A percentile compares a stretch with the other conserved stretches of the same genome.
Evolutionary conservation across 2,888 invertebrate genomes (phyloP).

Genomic region (Steinernema scapterisci): DNA sequence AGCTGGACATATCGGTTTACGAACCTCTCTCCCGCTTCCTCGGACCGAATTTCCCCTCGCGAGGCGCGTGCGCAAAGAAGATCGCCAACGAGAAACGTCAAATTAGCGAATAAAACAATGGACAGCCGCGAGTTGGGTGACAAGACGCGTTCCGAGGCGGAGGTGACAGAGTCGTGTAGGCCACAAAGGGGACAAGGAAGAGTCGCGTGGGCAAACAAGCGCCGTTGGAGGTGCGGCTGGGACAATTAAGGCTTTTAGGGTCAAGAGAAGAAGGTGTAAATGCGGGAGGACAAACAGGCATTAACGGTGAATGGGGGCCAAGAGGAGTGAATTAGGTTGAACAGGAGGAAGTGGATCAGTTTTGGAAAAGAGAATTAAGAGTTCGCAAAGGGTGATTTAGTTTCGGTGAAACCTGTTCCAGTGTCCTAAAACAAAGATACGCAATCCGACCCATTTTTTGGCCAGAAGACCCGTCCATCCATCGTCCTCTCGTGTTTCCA

Average conservation of each 20-base stretch:
- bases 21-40: background rate
- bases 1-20: conserved; percentile 28
- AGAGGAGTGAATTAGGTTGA: background rate
- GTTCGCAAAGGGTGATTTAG: no score
- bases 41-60: background rate
- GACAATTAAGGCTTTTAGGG: background rate
- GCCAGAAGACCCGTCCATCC: no score
- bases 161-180: background rate
- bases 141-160: background rate
- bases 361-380: no score
- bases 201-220: conserved; percentile 3
- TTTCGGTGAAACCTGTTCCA: no score
- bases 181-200: conserved; percentile 5
- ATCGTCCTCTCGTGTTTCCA: background rate
- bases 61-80: background rate
- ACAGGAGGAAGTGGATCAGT: no score
- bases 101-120: conserved; percentile 27
- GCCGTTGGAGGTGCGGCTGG: background rate
- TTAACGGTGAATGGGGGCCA: background rate
- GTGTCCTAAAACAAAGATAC: no score
- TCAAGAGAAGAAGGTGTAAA: no score
- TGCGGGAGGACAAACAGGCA: no score
- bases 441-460: no score
- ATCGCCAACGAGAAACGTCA: conserved; percentile 22
- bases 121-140: conserved; percentile 2